Base-by-base conservation (phyloP, 2,797 vertebrate genomes). In the Pseudopleuronectes americanus region DNA sequence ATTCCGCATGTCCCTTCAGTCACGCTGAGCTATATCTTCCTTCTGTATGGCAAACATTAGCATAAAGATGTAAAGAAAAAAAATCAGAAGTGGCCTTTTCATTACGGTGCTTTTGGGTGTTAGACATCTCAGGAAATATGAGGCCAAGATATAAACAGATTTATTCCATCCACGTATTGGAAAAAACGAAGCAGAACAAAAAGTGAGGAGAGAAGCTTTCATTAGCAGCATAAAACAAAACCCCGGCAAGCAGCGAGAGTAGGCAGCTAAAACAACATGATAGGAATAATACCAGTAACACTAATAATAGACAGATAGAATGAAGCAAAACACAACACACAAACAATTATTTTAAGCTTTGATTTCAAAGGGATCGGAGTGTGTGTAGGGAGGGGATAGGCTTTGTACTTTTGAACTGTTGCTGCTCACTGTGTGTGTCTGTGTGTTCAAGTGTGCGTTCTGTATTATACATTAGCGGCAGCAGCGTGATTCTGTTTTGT, bases 301-400 rank as follows among this genome's bases (percentile, higher is more conserved):
- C 87, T 91, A 91, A 91, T 90, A 90, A 89, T 89, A 92, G 88
- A 89, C 57, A 71, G 85, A 87, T 80, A 71, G 85, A 89, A 79
- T 80, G 77, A 91, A 91, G 90, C 87, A 92, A 90, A 90, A 89
- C 87, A 91, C 81, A 88, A 86, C 56, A 71, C 86, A 84, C 82
- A 86, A 89, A 93, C 88, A 92, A 91, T 92, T 92, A 90, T 92
- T 94, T 90, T 89, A 87, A 89, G 95, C 89, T 92, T 87, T 89
- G 85, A 89, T 93, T 93, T 93, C 89, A 92, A 93, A 93, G 90
- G 87, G 85, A 89, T 78, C 69, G 83, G 74, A 76, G 80, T 63
- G 64, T 54, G 74, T 26, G 63, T n/a, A 4, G 49, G 64, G 55
- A 66, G 66, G 76, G 53, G 26, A 36, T 63, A 82, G 76, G 79